Evolutionary conservation across 2,797 vertebrate genomes (phyloP), one percentile per base, ranked within the genome.

Genomic region (Cephalopachus bancanus): DNA sequence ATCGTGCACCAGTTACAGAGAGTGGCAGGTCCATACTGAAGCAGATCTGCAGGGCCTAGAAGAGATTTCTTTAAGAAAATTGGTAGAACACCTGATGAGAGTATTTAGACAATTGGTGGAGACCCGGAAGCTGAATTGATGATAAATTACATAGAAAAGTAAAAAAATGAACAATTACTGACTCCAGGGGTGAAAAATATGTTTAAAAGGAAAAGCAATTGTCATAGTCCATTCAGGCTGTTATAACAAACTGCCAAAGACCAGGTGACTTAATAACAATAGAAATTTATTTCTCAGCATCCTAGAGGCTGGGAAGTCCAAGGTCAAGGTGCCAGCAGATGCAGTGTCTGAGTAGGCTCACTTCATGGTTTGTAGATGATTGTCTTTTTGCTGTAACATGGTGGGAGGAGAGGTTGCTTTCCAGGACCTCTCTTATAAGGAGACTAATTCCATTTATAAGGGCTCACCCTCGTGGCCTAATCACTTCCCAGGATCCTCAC

Each of bases 171-270:
- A 83, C 24, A 89, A 51, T 69, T 53, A 60, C 19, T 49, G 74
- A 71, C 74, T 95, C 83, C 55, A 81, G 65, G 83, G 64, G 81
- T 93, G 95, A 87, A 79, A 91, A 89, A 51, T 69, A 59, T 33
- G 57, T 80, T 92, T 60, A 81, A 93, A 85, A 49, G n/a, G 5
- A 78, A 93, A 92, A 93, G 37, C 19, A 91, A 80, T 51, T 37
- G 17, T 57, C 55, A 79, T 33, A 22, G 28, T 65, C 51, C 44
- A 24, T 22, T 16, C 22, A 64, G 37, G 20, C 49, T 71, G 30
- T 44, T 74, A 5, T 72, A 80, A 80, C 28, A 80, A 64, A 33
- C 65, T 26, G 4, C 37, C 44, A 59, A 44, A 80, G 49, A n/a
- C 20, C 57, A 67, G 65, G 10, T 79, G 28, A 28, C 7, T 72